These are phyloP conservation scores for chimpanzee (Pan troglodytes) DNA, from an alignment of 2,113 vertebrate genomes.

Conservation along the genomic window NHGRI_mPanTro3-v2.1_pri NC_072398.2:24601501-24602000, in stretches of 20 bases:
- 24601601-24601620: fast-evolving
- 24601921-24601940: background rate
- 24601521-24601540: too few species aligned
- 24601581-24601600: fast-evolving
- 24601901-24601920: fast-evolving
- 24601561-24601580: fast-evolving
- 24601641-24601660: background rate
- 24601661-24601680: background rate
- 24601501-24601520: fast-evolving
- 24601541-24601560: background rate
- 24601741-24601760: background rate
- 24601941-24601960: constrained; percentile 94
- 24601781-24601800: background rate
- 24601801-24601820: background rate
- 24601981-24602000: constrained; percentile 98
- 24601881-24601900: background rate
- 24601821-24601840: background rate
- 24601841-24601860: fast-evolving
- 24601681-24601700: background rate
- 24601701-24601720: too few species aligned
- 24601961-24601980: constrained; percentile 98
- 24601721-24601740: background rate
- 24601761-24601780: background rate
- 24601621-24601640: too few species aligned
- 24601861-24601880: background rate